Conservation (phyloP, 2,888 invertebrate species). For the Stomorhina lunata region DNA sequence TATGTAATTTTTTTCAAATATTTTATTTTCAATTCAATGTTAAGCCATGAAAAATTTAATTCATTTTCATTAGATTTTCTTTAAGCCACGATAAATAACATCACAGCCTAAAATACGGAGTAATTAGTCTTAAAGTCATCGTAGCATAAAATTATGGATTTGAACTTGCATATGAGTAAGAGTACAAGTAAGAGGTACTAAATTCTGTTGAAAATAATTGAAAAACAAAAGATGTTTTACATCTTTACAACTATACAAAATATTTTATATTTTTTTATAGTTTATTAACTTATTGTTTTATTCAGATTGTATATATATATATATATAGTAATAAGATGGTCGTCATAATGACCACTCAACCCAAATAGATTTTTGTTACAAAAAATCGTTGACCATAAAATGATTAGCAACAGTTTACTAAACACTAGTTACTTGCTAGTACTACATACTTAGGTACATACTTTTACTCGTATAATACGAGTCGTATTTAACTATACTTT, state of each 20-base stretch:
- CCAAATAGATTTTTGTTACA: constrained; percentile 72
- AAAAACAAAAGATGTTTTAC: constrained; percentile 30
- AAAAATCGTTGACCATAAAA: constrained; percentile 74
- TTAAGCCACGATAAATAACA: background rate
- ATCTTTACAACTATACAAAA: background rate
- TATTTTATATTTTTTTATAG: background rate
- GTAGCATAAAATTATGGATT: constrained; percentile 53
- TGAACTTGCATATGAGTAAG: constrained; percentile 45
- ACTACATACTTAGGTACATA: no score
- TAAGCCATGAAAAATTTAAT: no score
- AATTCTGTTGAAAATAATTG: constrained; percentile 34
- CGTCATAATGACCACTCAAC: constrained; percentile 75
- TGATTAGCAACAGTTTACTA: constrained; percentile 59
- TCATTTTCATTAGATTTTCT: constrained; percentile 7
- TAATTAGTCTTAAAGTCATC: constrained; percentile 3
- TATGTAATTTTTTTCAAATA: no score
- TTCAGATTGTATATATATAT: constrained; percentile 12
- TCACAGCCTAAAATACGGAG: background rate
- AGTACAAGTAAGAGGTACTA: constrained; percentile 40
- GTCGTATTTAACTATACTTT: background rate
- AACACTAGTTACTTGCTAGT: no score
- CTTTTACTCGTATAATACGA: no score
- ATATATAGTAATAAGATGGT: constrained; percentile 31
- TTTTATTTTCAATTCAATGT: no score
- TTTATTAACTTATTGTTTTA: background rate